These are phyloP conservation scores for Chrysochloris asiatica DNA, from an alignment of 2,113 vertebrate genomes.

Conservation along the genomic window DNA sequence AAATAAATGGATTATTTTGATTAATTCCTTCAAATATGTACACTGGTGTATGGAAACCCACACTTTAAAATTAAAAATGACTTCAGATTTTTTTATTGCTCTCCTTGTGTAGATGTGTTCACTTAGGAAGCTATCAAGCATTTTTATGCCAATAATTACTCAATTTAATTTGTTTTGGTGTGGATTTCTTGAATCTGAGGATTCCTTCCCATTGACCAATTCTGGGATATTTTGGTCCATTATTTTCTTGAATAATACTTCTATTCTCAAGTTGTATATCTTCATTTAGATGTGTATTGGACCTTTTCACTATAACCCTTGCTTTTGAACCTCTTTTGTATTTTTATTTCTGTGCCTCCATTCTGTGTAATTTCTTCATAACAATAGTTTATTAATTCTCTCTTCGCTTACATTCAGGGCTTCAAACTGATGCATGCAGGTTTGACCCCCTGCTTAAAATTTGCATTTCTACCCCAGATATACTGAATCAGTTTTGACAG, in stretches of 20 bases:
- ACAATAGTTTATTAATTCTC: neutral
- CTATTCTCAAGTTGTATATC: neutral
- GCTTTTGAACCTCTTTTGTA: neutral
- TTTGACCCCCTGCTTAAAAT: neutral
- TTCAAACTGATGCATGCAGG: neutral
- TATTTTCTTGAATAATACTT: neutral
- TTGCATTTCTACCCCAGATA: neutral
- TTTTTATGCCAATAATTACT: neutral
- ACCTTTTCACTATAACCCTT: neutral
- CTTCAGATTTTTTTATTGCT: neutral
- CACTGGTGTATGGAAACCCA: neutral
- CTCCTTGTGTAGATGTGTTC: neutral
- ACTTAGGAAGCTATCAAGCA: neutral
- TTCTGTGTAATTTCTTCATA: neutral
- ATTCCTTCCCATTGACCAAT: neutral
- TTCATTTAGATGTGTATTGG: neutral
- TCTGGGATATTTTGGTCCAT: neutral
- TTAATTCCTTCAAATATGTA: neutral
- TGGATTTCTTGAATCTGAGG: conserved; percentile 11
- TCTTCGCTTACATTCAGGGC: neutral
- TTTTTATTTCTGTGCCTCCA: neutral
- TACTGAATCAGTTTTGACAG: too few species aligned
- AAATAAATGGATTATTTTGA: neutral
- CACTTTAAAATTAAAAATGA: neutral
- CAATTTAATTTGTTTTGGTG: neutral